These are phyloP conservation scores for Ictalurus furcatus DNA, from an alignment of 2,113 vertebrate genomes.

Conservation along the genomic window DNA sequence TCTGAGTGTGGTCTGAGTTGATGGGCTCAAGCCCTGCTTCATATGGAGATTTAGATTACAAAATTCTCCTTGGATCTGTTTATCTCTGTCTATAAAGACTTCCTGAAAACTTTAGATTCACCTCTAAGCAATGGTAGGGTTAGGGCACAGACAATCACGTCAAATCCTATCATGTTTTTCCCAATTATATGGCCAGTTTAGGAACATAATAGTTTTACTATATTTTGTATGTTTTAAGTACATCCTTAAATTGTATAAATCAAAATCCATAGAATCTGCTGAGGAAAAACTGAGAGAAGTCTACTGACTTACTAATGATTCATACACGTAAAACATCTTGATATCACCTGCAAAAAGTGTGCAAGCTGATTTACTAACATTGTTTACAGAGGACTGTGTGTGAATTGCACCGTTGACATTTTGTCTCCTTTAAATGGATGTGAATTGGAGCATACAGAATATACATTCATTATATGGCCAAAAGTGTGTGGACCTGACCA, in stretches of 20 bases:
- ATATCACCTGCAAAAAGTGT: neutral
- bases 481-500: neutral
- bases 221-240: neutral
- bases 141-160: neutral
- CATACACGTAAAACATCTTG: neutral
- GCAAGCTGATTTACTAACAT: neutral
- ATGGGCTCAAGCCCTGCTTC: neutral
- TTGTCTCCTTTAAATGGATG: neutral
- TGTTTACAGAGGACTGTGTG: neutral
- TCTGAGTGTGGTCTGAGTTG: neutral
- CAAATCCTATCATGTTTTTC: neutral
- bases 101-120: neutral
- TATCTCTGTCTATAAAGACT: neutral
- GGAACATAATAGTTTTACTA: neutral
- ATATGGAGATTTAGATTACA: constrained; percentile 10
- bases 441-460: neutral
- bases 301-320: neutral
- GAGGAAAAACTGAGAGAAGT: neutral
- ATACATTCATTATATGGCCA: neutral
- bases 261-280: neutral
- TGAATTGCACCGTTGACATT: neutral
- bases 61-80: neutral
- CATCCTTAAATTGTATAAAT: neutral
- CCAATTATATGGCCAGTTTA: neutral
- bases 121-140: neutral